Evolutionary conservation across 2,113 vertebrate genomes (phyloP).

Genomic region (Chrysemys picta): DNA sequence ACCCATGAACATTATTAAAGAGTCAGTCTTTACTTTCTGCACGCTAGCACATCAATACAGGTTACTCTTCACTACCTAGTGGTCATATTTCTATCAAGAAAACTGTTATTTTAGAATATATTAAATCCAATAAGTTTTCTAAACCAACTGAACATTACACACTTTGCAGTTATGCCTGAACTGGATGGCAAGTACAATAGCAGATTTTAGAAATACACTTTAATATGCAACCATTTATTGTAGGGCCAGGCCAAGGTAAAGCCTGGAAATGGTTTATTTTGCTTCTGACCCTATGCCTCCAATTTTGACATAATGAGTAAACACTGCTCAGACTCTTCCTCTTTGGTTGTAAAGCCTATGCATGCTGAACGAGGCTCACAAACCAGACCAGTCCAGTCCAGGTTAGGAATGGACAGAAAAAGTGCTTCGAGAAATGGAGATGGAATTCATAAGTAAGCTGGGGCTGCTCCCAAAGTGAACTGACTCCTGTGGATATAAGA

Average conservation of each 20-base stretch:
- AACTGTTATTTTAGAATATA: background rate
- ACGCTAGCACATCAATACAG: background rate
- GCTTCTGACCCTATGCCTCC: background rate
- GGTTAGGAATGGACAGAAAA: background rate
- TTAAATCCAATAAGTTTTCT: background rate
- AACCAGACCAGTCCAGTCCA: background rate
- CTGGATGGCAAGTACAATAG: fast-evolving
- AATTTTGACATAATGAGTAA: background rate
- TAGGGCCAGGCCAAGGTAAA: background rate
- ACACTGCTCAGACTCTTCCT: background rate
- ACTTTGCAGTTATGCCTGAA: background rate
- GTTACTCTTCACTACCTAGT: background rate
- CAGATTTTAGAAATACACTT: background rate
- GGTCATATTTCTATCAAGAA: fast-evolving
- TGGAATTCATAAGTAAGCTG: background rate
- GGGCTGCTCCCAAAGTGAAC: slow-evolving; percentile 41
- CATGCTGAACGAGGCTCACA: background rate
- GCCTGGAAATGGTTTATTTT: background rate
- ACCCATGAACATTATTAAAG: background rate
- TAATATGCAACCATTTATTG: fast-evolving
- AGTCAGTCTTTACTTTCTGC: background rate
- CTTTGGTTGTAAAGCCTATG: background rate
- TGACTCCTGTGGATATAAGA: slow-evolving; percentile 34
- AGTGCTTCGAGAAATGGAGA: slow-evolving; percentile 28
- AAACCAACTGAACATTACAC: background rate